Evolutionary conservation across 2,888 invertebrate species (phyloP).

Genomic region (Therioaphis trifolii): DNA sequence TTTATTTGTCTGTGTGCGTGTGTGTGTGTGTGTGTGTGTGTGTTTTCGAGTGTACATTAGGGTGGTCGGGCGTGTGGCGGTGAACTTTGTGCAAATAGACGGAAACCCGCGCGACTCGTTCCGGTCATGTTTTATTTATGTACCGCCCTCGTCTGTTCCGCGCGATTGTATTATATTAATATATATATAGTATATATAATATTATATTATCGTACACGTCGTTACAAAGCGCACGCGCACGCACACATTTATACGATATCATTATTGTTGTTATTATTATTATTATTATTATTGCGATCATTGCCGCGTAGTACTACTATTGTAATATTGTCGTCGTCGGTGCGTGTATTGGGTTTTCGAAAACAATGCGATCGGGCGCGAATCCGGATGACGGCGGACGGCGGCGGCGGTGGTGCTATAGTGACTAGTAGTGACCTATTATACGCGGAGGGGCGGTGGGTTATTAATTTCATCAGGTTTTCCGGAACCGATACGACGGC

Average conservation of each 20-base stretch:
- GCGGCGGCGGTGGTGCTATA: neutral
- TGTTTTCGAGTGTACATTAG: no score
- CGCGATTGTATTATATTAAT: constrained; percentile 47
- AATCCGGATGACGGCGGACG: no score
- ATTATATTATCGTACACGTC: constrained; percentile 19
- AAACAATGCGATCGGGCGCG: constrained; percentile 31
- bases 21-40: no score
- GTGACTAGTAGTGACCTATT: no score
- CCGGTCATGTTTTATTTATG: constrained; percentile 61
- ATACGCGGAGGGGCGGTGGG: neutral
- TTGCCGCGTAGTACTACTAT: neutral
- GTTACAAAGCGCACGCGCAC: neutral
- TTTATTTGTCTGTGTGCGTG: no score
- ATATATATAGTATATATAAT: no score
- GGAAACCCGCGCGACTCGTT: constrained; percentile 55
- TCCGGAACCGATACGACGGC: constrained; percentile 47
- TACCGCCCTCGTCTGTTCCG: constrained; percentile 49
- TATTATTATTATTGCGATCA: neutral
- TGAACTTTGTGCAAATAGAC: constrained; percentile 58
- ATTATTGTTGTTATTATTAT: constrained; percentile 18
- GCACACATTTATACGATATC: neutral
- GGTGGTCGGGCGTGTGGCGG: no score
- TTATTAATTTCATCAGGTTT: constrained; percentile 44
- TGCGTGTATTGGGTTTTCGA: neutral
- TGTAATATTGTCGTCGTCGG: neutral